Percentiles rank a stretch among this genome's conserved stretches.
Evolutionary conservation across 2,797 vertebrate species (phyloP).

Genomic region (Argentina silus): DNA sequence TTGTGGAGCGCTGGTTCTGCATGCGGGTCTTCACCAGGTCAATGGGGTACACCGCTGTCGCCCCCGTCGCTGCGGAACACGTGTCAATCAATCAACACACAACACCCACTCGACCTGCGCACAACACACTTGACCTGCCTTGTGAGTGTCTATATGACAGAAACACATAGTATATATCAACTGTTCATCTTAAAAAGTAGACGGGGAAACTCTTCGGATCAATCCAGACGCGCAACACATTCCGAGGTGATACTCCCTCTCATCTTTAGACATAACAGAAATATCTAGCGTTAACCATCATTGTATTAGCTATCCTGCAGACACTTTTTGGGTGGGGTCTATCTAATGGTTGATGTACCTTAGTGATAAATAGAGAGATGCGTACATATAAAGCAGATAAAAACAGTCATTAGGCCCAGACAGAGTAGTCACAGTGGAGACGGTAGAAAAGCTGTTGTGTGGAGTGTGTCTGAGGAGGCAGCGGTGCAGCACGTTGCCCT

Average conservation of each 20-base stretch:
- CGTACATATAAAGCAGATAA: constrained; percentile 23
- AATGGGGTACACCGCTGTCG: constrained; percentile 94
- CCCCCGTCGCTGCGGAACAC: constrained; percentile 85
- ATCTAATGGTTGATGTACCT: constrained; percentile 16
- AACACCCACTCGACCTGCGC: background rate
- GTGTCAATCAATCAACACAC: constrained; percentile 3
- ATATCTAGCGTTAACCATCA: background rate
- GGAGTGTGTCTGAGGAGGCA: constrained; percentile 13
- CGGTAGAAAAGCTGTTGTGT: constrained; percentile 24
- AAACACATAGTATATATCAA: too few relatives aligned
- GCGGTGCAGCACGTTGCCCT: constrained; percentile 37
- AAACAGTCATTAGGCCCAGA: constrained; percentile 44
- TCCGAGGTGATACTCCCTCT: background rate
- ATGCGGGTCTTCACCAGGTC: constrained; percentile 97
- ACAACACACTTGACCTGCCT: background rate
- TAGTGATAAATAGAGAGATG: constrained; percentile 13
- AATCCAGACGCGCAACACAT: background rate
- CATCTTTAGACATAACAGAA: background rate
- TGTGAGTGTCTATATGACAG: too few relatives aligned
- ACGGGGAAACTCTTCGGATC: too few relatives aligned
- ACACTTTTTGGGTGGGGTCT: background rate
- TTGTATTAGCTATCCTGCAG: constrained; percentile 7
- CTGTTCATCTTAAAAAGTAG: background rate
- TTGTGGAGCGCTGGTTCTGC: constrained; percentile 93
- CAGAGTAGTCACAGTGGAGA: constrained; percentile 27